Conservation (phyloP, 2,797 vertebrate species). For the Muscicapa striata region DNA sequence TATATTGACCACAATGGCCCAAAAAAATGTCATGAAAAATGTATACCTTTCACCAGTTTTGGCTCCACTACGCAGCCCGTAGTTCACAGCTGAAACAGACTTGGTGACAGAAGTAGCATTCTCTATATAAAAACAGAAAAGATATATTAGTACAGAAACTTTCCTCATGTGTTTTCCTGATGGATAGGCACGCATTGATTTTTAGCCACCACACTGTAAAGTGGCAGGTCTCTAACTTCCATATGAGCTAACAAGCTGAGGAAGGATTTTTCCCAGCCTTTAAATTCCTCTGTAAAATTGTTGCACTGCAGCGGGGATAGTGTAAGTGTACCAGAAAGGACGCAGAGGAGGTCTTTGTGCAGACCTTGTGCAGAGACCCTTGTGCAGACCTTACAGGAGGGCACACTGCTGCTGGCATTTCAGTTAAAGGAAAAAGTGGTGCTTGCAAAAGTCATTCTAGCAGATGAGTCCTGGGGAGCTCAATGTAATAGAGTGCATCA, state of each 20-base stretch:
- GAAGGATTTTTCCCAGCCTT: not conserved
- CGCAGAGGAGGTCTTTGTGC: not conserved
- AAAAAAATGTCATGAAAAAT: not conserved
- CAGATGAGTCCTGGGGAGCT: not conserved
- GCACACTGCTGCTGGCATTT: not conserved
- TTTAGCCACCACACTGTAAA: not conserved
- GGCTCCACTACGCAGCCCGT: conserved; percentile 14
- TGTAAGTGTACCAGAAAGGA: not conserved
- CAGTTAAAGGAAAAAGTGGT: not conserved
- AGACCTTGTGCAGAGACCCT: not conserved
- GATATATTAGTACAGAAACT: not conserved
- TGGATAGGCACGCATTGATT: fast-evolving
- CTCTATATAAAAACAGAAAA: conserved; percentile 70
- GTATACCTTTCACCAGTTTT: conserved; percentile 60
- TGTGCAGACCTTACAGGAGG: not conserved
- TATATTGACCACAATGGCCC: not conserved
- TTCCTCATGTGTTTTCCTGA: not conserved
- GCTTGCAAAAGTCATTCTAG: not conserved
- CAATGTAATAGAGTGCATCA: not conserved
- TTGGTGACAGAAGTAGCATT: conserved; percentile 74
- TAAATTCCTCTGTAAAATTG: not conserved
- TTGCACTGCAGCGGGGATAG: not conserved
- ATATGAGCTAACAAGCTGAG: not conserved
- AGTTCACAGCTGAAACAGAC: conserved; percentile 75
- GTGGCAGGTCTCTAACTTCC: not conserved